Base-by-base conservation (phyloP, 2,113 vertebrate species). In the Pyxicephalus adspersus region DNA sequence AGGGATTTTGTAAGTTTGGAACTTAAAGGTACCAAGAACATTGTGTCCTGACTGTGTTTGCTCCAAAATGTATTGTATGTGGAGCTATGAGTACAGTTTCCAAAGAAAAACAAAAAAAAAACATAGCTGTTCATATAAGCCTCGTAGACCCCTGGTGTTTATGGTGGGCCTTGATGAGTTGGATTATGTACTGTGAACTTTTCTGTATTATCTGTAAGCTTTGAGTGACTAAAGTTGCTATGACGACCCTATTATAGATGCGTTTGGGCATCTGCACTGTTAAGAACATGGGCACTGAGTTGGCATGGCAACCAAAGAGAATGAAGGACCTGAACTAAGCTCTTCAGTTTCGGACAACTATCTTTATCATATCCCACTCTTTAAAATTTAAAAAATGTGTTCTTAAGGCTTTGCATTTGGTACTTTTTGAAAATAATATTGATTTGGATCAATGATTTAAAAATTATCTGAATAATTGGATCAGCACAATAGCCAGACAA, bases 261-360 rank as follows among this genome's bases (percentile, higher is more conserved):
- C 58, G 3, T n/a, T 31, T 57, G 26, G 70, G 54, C 54, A 31
- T 34, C 52, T 34, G 52, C 51, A 73, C 25, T 0, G 17, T n/a
- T 29, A 7, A 58, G 3, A 29, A 58, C 17, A 29, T 34, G 51
- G 54, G 70, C 52, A 73, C 34, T 15, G 57, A n/a, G 73, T 76
- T 76, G 73, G 73, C 57, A 64, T 64, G 50, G 34, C 73, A 76
- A 76, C 73, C 58, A 23, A 76, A 20, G 23, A 74, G 31, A 28
- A 74, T 60, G 26, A 60, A 58, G 28, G 55, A 34, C 17, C 34
- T 60, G 31, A 23, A 26, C 55, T 76, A 76, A 38, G 58, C 52
- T 58, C 45, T 54, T 28, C 19, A 2, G 50, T 52, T 34, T 6
- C 22, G 18, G 22, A 17, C 34, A 75, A 26, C 7, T 8, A 76